Evolutionary conservation across 2,888 invertebrate genomes (phyloP), one percentile per base, ranked within the genome.

Genomic region (Tachina fera): DNA sequence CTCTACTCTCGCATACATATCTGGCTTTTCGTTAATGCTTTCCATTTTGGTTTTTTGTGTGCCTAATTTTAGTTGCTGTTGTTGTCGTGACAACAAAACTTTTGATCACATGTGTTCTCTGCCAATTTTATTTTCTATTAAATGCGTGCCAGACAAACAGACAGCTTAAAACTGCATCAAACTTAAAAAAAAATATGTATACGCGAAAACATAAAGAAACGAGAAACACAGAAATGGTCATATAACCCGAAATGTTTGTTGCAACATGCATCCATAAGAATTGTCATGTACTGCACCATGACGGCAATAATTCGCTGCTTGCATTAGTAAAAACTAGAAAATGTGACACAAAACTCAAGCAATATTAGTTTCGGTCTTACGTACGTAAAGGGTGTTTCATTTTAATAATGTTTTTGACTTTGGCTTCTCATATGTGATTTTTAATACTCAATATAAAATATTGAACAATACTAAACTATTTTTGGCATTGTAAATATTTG

Each of bases 121-220:
- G 76, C 71, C 79, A 83, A 83, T 70, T 86, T 79, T 68, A 71
- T 71, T 70, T 82, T 63, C 45, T 82, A 63, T 70, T 71, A 75
- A 81, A 65, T 86, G 78, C 75, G 82, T 83, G 86, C 86, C 79
- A 83, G 86, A 83, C 83, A 83, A 79, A 86, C 67, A 86, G 86
- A 86, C 86, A 86, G 51, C 83, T 76, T 83, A 58, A 82, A 78
- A 74, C 74, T 78, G 79, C 79, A 84, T 71, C 56, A 70, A 74
- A 74, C 70, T 61, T 53, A 9, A 11, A 65, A 3, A 11, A 47
- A 45, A 56, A 63, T 8, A 31, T 4, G 31, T 5, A 58, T 31
- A 53, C 1, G 10, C 3, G 10, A 8, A 5, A 19, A 10, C 31
- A 45, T 45, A 47, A n/a, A 60, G 60, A 56, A 71, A 19, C 45